phyloP scores from a whole-genome alignment of 2,113 vertebrate genomes.

The Engraulis encrasicolus region DNA sequence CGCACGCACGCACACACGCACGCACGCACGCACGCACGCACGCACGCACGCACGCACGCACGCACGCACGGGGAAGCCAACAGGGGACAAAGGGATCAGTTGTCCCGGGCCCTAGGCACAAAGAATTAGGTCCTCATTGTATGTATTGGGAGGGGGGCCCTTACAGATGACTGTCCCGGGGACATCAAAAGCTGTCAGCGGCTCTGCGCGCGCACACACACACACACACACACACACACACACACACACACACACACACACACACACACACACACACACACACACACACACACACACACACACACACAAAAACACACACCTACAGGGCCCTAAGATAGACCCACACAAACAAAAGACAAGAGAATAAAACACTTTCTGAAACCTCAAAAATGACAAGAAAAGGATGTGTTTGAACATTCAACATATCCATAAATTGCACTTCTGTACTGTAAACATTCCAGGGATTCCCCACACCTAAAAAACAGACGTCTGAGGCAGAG shows the following conservation, averaged over 20 bases:
- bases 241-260: background rate
- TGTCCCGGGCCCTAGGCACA: too few species aligned
- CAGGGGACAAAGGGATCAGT: too few species aligned
- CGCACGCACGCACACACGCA: too few species aligned
- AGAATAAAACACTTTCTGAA: background rate
- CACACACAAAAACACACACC: background rate
- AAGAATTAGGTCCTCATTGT: too few species aligned
- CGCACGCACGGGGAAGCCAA: too few species aligned
- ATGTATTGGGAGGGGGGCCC: too few species aligned
- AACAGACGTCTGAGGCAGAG: background rate
- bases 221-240: background rate
- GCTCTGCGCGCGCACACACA: background rate
- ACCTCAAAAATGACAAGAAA: background rate
- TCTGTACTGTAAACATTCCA: constrained; percentile 4
- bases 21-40: background rate
- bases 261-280: background rate
- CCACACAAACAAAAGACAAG: background rate
- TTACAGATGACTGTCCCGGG: too few species aligned
- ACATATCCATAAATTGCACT: background rate
- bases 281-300: background rate
- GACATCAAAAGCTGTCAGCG: too few species aligned
- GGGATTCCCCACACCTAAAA: background rate
- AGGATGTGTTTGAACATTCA: background rate
- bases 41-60: background rate
- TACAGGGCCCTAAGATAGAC: background rate